Evolutionary conservation across 2,113 vertebrate genomes (phyloP).

Genomic region (Strix uralensis): DNA sequence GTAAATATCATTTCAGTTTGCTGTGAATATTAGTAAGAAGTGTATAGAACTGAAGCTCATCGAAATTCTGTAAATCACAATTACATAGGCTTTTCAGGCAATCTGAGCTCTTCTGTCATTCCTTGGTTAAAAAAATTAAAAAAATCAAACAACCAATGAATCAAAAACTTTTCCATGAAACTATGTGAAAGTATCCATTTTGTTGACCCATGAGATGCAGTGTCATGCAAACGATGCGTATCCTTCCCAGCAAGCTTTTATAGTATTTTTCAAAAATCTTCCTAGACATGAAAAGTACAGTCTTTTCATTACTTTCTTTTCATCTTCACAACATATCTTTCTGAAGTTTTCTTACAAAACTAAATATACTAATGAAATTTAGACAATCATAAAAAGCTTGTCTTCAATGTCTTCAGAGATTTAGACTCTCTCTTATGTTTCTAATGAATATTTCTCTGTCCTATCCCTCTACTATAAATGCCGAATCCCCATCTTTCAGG

Average conservation of each 20-base stretch:
- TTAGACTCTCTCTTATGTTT: neutral
- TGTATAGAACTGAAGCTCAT: neutral
- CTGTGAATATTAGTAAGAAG: neutral
- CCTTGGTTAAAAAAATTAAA: neutral
- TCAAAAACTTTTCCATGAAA: neutral
- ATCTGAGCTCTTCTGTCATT: neutral
- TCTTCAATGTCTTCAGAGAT: neutral
- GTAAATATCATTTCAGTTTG: neutral
- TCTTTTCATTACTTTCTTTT: neutral
- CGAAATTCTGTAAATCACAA: neutral
- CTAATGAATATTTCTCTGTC: neutral
- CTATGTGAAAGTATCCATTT: neutral
- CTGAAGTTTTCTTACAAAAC: neutral
- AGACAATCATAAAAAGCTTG: neutral
- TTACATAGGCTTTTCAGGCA: neutral
- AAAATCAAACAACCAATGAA: neutral
- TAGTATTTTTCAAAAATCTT: neutral
- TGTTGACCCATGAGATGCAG: neutral
- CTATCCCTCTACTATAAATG: neutral
- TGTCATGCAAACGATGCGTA: neutral
- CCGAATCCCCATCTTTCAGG: neutral
- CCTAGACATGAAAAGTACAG: neutral
- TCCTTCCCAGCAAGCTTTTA: neutral
- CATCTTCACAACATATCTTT: neutral
- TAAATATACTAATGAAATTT: neutral